phyloP scores from a whole-genome alignment of 2,113 vertebrate species.

The Micromys minutus region DNA sequence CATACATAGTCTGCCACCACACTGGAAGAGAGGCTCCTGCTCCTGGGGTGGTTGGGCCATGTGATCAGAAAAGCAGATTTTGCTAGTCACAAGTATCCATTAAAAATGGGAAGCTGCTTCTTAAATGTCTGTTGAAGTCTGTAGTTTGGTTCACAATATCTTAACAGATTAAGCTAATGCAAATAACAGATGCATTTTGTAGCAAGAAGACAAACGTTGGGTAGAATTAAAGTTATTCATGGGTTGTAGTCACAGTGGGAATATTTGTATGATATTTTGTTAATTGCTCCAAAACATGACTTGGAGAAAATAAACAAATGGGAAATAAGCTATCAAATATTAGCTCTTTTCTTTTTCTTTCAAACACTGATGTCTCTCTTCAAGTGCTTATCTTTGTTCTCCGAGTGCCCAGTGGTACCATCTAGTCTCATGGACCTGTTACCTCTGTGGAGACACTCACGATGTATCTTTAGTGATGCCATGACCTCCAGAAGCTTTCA shows the following conservation, averaged over 20 bases:
- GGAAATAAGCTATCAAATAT: conserved; percentile 66
- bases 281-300: conserved; percentile 87
- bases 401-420: conserved; percentile 47
- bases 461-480: not conserved
- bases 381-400: conserved; percentile 50
- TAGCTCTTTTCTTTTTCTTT: conserved; percentile 77
- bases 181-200: conserved; percentile 88
- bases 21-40: conserved; percentile 26
- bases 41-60: conserved; percentile 49
- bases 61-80: conserved; percentile 64
- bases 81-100: conserved; percentile 78
- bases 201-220: conserved; percentile 84
- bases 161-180: conserved; percentile 84
- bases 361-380: conserved; percentile 72
- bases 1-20: conserved; percentile 30
- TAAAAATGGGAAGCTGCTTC: conserved; percentile 83
- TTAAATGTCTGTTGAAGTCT: conserved; percentile 85
- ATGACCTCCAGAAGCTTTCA: conserved; percentile 8
- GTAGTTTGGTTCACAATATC: conserved; percentile 84
- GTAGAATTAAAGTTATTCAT: conserved; percentile 85
- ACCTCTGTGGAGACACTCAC: conserved; percentile 34
- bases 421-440: not conserved
- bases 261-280: conserved; percentile 89
- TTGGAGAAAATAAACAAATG: conserved; percentile 83
- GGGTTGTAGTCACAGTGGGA: conserved; percentile 87